Conservation (phyloP, 2,888 invertebrate genomes). For the Anticlea derivata region DNA sequence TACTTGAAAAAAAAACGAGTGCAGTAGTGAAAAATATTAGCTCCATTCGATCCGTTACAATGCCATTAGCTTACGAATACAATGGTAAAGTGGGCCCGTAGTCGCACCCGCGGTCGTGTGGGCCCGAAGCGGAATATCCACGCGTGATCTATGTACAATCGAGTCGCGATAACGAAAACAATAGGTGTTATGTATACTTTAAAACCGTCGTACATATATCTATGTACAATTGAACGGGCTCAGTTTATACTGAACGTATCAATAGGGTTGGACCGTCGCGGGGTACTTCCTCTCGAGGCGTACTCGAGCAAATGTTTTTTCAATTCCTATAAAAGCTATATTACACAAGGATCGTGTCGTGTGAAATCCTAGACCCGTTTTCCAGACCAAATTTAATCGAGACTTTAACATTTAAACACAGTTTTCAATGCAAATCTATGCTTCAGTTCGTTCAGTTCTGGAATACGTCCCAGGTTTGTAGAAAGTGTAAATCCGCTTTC, state of each 20-base stretch:
- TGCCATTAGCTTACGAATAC: constrained; percentile 43
- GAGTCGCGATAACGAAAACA: constrained; percentile 77
- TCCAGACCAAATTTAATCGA: neutral
- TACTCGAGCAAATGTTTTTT: constrained; percentile 43
- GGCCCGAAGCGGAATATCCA: constrained; percentile 50
- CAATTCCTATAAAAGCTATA: constrained; percentile 70
- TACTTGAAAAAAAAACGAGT: constrained; percentile 70
- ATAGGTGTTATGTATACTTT: constrained; percentile 62
- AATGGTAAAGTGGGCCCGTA: constrained; percentile 38
- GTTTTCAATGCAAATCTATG: neutral
- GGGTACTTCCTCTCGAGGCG: constrained; percentile 54
- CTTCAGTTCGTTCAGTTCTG: neutral
- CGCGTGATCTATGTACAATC: constrained; percentile 73
- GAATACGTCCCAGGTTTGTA: neutral
- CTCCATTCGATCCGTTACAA: constrained; percentile 62
- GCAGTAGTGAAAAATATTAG: constrained; percentile 72
- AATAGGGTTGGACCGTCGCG: constrained; percentile 62
- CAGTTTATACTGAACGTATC: constrained; percentile 66
- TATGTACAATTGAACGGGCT: constrained; percentile 74
- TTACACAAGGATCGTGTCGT: constrained; percentile 40
- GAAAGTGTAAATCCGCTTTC: constrained; percentile 6
- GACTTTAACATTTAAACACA: neutral
- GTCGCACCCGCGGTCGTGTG: no score
- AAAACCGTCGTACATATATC: constrained; percentile 67
- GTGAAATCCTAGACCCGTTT: neutral